Conservation (phyloP, 30 jellyfish, hydroid and myxozoan genomes). For the Hydra vulgaris region DNA sequence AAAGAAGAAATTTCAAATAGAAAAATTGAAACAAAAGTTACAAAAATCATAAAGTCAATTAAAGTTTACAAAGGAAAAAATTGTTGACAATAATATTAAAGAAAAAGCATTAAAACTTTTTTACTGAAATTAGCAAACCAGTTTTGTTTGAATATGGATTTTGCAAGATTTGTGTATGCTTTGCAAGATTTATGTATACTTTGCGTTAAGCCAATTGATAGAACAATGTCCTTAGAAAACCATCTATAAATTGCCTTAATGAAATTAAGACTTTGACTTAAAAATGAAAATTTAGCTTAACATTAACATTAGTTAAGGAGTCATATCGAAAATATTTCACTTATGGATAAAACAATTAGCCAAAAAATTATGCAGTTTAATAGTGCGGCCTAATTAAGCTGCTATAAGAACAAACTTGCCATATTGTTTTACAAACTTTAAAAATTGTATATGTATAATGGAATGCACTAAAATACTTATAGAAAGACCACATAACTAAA, state of each 20-base stretch:
- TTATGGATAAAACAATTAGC: neutral
- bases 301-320: neutral
- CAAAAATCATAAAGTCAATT: neutral
- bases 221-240: neutral
- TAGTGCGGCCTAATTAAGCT: neutral
- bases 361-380: neutral
- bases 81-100: neutral
- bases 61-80: neutral
- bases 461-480: slow-evolving; percentile 51
- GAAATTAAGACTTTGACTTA: neutral
- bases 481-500: slow-evolving; percentile 20
- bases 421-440: neutral
- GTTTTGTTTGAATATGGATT: neutral
- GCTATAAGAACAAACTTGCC: neutral
- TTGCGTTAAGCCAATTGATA: neutral
- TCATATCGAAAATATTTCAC: neutral
- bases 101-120: neutral
- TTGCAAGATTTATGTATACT: too few relatives aligned
- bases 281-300: neutral
- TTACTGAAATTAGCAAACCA: neutral
- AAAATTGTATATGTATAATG: slow-evolving; percentile 30
- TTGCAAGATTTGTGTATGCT: neutral
- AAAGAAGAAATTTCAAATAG: neutral
- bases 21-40: neutral
- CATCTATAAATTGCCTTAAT: too few relatives aligned